Base-by-base conservation (phyloP, 2,113 vertebrate genomes). In the Oreochromis niloticus region DNA sequence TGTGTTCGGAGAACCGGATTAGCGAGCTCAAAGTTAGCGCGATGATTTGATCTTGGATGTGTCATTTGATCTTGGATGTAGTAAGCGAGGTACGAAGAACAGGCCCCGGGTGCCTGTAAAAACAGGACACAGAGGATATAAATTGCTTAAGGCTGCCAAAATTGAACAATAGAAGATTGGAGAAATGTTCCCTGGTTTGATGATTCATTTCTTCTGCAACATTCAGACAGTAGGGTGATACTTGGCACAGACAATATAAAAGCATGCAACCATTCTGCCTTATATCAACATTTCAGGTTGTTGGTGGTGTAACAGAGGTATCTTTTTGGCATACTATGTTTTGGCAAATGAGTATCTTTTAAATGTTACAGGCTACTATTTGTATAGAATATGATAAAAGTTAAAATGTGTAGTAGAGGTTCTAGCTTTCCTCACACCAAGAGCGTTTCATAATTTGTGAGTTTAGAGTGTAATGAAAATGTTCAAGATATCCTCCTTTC, bases 81-180 rank as follows among this genome's bases (percentile, higher is more conserved):
- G n/a, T n/a, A 22, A 22, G 22, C 22, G 22, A 22, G 22, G 22
- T 22, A 22, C 22, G 22, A 22, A 22, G 22, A 22, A 22, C 22
- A 22, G 22, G 22, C 22, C 22, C 36, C 3, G 4, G 8, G 1
- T 71, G 19, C 4, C 36, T 41, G 36, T 41, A 71, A 71, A 13
- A 71, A 71, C n/a, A 43, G 66, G 7, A 24, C n/a, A 46, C 66
- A 6, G 39, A 0, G 1, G 39, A 16, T 73, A 27, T 24, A 73
- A 24, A 46, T 27, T 27, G 39, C 13, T 46, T 24, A 24, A 22
- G 14, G 8, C 4, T 0, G 0, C 39, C 68, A 46, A 73, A 73
- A 27, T 27, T 73, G 13, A 46, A 4, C 22, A 73, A 73, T 16
- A 73, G 39, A 73, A 27, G 41, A 73, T 46, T 46, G 68, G 22